These are phyloP conservation scores for Eutolmus rufibarbis DNA, from an alignment of 2,888 invertebrate species.

Conservation along the genomic window DNA sequence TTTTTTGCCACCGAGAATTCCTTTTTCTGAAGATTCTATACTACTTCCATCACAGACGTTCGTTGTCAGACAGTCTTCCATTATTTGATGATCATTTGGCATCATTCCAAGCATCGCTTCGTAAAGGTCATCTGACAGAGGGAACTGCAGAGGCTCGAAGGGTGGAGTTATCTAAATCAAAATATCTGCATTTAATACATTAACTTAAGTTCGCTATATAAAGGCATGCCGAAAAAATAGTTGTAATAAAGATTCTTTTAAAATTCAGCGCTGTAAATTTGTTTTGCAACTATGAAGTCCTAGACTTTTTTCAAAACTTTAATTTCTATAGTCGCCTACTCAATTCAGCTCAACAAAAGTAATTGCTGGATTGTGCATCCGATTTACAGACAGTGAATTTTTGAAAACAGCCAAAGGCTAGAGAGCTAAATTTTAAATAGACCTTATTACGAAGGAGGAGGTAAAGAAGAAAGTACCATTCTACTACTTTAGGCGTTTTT, in stretches of 20 bases:
- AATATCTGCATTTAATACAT: background rate
- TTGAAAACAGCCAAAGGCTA: background rate
- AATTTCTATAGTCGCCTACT: background rate
- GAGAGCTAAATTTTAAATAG: background rate
- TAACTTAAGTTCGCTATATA: background rate
- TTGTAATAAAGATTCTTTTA: background rate
- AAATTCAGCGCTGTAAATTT: background rate
- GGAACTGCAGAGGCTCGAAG: slow-evolving; percentile 78
- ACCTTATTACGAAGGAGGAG: background rate
- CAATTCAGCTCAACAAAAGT: background rate
- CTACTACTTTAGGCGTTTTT: background rate
- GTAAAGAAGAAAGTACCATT: background rate
- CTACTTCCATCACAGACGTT: slow-evolving; percentile 48
- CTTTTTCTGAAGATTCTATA: slow-evolving; percentile 43
- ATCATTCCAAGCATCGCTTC: slow-evolving; percentile 73
- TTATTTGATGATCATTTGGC: slow-evolving; percentile 69
- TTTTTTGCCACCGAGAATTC: background rate
- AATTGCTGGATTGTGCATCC: too few relatives aligned
- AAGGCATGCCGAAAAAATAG: background rate
- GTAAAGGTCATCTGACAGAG: slow-evolving; percentile 74
- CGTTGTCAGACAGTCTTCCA: slow-evolving; percentile 50
- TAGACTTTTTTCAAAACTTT: background rate
- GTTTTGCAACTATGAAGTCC: too few relatives aligned
- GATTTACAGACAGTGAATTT: too few relatives aligned
- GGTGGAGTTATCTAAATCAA: slow-evolving; percentile 71